A percentile compares a stretch with the other conserved stretches of the same genome.
phyloP scores from a whole-genome alignment of 2,113 vertebrate species.

The Gymnorhina tibicen region DNA sequence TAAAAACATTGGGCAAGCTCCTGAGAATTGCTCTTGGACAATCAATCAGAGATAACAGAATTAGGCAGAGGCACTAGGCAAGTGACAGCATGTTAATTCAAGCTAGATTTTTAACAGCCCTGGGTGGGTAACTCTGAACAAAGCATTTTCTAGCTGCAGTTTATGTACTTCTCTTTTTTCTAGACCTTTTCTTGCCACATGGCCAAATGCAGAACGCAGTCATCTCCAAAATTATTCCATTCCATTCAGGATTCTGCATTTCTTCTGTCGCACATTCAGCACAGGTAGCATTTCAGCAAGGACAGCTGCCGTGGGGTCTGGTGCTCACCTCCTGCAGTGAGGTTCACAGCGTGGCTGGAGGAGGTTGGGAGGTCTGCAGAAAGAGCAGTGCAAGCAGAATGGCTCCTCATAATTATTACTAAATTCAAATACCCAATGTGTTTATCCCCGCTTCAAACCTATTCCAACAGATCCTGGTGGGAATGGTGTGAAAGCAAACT shows the following conservation, averaged over 20 bases:
- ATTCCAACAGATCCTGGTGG: not conserved
- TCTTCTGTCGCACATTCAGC: not conserved
- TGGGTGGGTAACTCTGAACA: not conserved
- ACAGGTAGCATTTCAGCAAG: not conserved
- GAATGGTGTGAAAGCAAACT: not conserved
- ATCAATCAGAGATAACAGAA: constrained; percentile 25
- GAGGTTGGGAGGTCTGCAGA: not conserved
- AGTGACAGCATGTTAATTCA: constrained; percentile 20
- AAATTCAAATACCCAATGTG: not conserved
- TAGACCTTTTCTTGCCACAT: not conserved
- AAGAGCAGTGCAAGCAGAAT: not conserved
- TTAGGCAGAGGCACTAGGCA: constrained; percentile 4
- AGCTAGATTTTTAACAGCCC: not conserved
- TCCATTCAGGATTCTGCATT: not conserved
- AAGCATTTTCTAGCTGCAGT: not conserved
- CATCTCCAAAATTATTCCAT: not conserved
- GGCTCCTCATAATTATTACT: not conserved
- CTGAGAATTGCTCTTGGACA: not conserved
- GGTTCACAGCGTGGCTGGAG: not conserved
- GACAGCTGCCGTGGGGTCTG: not conserved
- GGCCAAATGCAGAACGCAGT: not conserved
- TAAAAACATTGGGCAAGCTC: constrained; percentile 3
- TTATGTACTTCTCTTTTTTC: not conserved
- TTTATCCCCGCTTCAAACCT: not conserved
- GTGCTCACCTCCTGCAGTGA: not conserved